Conservation (phyloP, 2,797 vertebrate genomes). For the Anguilla megastoma region DNA sequence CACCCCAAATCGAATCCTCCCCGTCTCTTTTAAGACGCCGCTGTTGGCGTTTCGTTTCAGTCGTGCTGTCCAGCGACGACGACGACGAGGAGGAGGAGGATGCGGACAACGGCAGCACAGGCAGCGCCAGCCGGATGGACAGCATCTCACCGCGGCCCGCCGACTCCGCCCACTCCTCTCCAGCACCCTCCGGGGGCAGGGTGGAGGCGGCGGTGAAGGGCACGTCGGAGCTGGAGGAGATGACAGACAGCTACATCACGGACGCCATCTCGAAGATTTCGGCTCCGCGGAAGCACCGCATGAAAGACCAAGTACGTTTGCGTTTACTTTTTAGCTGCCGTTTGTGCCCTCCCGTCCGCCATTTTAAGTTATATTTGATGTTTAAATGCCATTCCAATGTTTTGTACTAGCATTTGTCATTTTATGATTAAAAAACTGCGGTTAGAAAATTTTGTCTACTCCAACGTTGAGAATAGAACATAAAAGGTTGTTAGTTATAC, state of each 20-base stretch:
- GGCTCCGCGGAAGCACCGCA: slow-evolving; percentile 81
- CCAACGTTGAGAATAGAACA: background rate
- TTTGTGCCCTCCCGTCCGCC: background rate
- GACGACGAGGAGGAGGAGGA: slow-evolving; percentile 80
- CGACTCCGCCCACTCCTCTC: slow-evolving; percentile 90
- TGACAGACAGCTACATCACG: slow-evolving; percentile 68
- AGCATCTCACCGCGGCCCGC: slow-evolving; percentile 85
- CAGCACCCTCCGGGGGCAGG: slow-evolving; percentile 83
- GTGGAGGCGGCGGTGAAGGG: slow-evolving; percentile 90
- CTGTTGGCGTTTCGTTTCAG: slow-evolving; percentile 61
- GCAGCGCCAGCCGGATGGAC: slow-evolving; percentile 81
- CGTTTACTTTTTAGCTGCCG: background rate
- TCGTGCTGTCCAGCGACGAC: slow-evolving; percentile 90
- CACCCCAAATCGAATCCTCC: background rate
- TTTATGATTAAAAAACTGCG: background rate
- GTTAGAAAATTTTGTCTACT: background rate
- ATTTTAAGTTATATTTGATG: background rate
- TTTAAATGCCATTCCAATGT: background rate
- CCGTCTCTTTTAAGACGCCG: background rate
- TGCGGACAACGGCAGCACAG: slow-evolving; percentile 79
- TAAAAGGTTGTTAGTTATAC: background rate
- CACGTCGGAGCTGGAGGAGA: slow-evolving; percentile 75
- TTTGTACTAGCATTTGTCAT: background rate
- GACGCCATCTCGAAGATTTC: slow-evolving; percentile 76
- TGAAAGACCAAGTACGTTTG: slow-evolving; percentile 89